Base-by-base conservation (phyloP, 2,113 vertebrate species). In the Poeciliopsis prolifica region DNA sequence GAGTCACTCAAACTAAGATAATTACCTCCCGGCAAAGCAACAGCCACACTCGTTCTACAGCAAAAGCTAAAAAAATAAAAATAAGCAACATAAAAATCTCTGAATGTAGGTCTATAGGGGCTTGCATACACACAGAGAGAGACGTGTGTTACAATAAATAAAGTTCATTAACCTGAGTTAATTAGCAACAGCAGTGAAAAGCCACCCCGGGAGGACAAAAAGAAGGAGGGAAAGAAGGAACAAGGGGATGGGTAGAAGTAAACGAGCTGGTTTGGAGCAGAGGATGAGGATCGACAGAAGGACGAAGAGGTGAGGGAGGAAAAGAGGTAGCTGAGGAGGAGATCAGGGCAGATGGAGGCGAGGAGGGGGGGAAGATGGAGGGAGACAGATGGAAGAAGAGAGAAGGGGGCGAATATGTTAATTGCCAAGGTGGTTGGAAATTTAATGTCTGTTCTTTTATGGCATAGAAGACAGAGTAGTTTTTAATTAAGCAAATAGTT, bases 301-400 rank as follows among this genome's bases (percentile, higher is more conserved):
- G 85, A 78, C 44, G 19, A 63, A 74, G 83, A 89, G 89, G 88
- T 91, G 85, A 91, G 69, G 85, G 68, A 88, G 81, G 77, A 89
- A 28, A 44, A 71, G 74, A 81, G 83, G 89, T 66, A 79, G 75
- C 26, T 19, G 4, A 69, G 72, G 76, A 82, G 81, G 78, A 85
- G 68, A 42, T 61, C 10, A 72, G 84, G 82, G 88, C 89, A 93
- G 92, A 92, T 89, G 91, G 84, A 83, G 83, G 69, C 78, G 84
- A 78, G 84, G 80, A 58, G 61, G 37, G 51, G 51, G 73, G 58
- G 29, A 24, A 44, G 80, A 60, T 74, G 68, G 68, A 88, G 84
- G 44, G 75, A 88, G 80, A 76, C 73, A 89, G 86, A 84, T 80
- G 86, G 87, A 91, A 72, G 75, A 77, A 74, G 85, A 78, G 81